A percentile compares a stretch with the other conserved stretches of the same genome.
Conservation (phyloP, 2,888 invertebrate species). For the Synergus japonicus region DNA sequence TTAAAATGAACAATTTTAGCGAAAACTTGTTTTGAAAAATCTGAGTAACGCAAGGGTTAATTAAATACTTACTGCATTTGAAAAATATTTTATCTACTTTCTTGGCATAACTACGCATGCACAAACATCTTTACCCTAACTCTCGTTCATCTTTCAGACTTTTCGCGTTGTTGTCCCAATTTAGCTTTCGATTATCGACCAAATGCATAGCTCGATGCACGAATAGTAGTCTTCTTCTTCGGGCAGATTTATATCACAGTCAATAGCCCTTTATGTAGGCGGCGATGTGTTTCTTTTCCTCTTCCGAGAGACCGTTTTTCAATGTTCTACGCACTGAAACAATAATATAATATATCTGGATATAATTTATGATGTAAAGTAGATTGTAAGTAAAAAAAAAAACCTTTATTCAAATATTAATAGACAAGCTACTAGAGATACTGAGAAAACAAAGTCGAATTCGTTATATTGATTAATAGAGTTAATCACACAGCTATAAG, state of each 20-base stretch:
- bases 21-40: not conserved
- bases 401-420: not conserved
- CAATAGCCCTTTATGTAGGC: constrained; percentile 87
- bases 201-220: constrained; percentile 53
- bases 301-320: constrained; percentile 88
- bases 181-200: constrained; percentile 8
- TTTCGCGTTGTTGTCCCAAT: not conserved
- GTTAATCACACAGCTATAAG: too few relatives aligned
- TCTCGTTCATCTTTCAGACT: constrained; percentile 8
- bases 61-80: not conserved
- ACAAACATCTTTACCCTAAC: not conserved
- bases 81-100: not conserved
- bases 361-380: not conserved
- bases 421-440: not conserved
- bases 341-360: constrained; percentile 41
- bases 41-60: not conserved
- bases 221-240: constrained; percentile 61
- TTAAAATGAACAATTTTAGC: not conserved
- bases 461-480: too few relatives aligned
- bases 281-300: constrained; percentile 88
- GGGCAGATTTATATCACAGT: constrained; percentile 71
- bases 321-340: constrained; percentile 88
- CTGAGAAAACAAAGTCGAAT: too few relatives aligned
- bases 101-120: constrained; percentile 21
- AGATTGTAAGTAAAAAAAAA: not conserved